phyloP scores from a whole-genome alignment of 2,888 invertebrate genomes.

The Clitarchus hookeri region DNA sequence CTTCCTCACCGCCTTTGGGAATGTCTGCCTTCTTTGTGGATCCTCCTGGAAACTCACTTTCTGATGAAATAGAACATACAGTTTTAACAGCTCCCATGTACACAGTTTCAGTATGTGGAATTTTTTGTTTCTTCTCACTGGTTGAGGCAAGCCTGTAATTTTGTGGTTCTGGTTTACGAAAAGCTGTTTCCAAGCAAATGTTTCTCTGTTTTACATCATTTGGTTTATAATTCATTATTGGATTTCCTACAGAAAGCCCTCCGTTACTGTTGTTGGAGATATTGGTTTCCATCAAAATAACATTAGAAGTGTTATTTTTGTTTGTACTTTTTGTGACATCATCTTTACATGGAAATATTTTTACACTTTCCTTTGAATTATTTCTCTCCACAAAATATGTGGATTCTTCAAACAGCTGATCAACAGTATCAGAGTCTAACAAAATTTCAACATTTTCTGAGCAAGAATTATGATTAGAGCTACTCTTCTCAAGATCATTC shows the following conservation, averaged over 20 bases:
- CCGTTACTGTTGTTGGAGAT: neutral
- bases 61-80: too few relatives aligned
- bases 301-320: neutral
- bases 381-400: neutral
- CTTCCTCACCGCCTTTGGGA: slow-evolving; percentile 52
- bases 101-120: too few relatives aligned
- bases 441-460: neutral
- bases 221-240: neutral
- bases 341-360: neutral
- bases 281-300: neutral
- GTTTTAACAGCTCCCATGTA: too few relatives aligned
- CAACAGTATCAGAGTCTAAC: slow-evolving; percentile 7
- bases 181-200: too few relatives aligned
- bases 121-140: too few relatives aligned
- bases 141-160: too few relatives aligned
- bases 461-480: neutral
- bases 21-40: neutral
- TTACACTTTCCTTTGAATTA: neutral
- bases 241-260: neutral
- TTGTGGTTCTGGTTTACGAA: too few relatives aligned
- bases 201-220: neutral
- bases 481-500: neutral
- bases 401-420: neutral
- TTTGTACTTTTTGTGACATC: neutral
- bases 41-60: too few relatives aligned